A percentile compares a stretch with the other conserved stretches of the same genome.
Conservation (phyloP, 2,797 vertebrate genomes). For the Staurois parvus region DNA sequence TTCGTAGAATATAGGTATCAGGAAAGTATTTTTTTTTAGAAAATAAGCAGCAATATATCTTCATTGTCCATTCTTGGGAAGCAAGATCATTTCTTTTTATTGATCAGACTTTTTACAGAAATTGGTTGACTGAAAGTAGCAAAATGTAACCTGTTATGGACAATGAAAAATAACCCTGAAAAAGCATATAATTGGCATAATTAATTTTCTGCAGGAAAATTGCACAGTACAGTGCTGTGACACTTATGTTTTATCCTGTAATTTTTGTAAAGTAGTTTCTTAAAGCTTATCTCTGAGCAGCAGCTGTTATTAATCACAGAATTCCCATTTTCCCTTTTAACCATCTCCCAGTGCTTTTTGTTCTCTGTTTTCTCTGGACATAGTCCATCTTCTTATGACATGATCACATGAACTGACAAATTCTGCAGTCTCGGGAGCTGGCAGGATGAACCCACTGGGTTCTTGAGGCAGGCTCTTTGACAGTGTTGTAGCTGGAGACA, state of each 20-base stretch:
- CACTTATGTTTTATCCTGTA: neutral
- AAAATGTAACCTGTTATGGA: neutral
- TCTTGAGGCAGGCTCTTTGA: too few relatives aligned
- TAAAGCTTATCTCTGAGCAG: neutral
- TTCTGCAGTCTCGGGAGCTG: too few relatives aligned
- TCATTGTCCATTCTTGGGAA: neutral
- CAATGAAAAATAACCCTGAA: neutral
- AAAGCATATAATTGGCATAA: constrained; percentile 20
- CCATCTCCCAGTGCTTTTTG: too few relatives aligned
- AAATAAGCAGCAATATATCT: neutral
- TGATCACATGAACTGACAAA: too few relatives aligned
- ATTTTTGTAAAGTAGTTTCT: constrained; percentile 1
- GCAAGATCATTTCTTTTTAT: neutral
- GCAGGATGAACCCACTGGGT: too few relatives aligned
- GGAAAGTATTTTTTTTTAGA: neutral
- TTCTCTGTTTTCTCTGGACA: too few relatives aligned
- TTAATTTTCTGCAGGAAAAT: constrained; percentile 9
- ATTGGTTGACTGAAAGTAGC: neutral
- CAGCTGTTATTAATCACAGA: too few relatives aligned
- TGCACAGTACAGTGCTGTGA: neutral
- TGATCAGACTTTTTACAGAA: neutral
- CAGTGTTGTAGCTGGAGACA: too few relatives aligned
- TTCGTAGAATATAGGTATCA: neutral
- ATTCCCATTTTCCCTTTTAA: too few relatives aligned
- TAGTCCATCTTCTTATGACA: too few relatives aligned